Evolutionary conservation across 2,888 invertebrate species (phyloP).

Genomic region (Pseudolycoriella hygida): DNA sequence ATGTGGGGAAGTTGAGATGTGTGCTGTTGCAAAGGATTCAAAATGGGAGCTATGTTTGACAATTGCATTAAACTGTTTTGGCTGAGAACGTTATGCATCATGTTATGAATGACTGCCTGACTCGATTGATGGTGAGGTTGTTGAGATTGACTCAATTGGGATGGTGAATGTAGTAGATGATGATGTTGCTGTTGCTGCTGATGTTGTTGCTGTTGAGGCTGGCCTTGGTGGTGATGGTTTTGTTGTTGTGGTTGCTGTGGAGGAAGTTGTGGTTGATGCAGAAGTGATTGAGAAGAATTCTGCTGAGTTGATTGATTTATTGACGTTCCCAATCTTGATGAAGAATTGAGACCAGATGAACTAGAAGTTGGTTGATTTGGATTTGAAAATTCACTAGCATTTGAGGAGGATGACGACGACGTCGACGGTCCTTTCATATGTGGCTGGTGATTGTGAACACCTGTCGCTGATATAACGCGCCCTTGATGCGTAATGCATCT

Average conservation of each 20-base stretch:
- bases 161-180: slow-evolving; percentile 9
- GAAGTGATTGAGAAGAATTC: slow-evolving; percentile 2
- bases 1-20: slow-evolving; percentile 9
- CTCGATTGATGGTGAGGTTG: slow-evolving; percentile 10
- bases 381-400: not conserved
- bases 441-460: slow-evolving; percentile 28
- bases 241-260: slow-evolving; percentile 10
- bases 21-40: slow-evolving; percentile 12
- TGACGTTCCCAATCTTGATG: slow-evolving; percentile 11
- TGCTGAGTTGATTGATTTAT: slow-evolving; percentile 9
- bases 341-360: slow-evolving; percentile 1
- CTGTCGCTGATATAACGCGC: slow-evolving; percentile 28
- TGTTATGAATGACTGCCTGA: slow-evolving; percentile 16
- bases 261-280: slow-evolving; percentile 8
- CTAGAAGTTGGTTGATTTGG: not conserved
- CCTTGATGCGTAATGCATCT: slow-evolving; percentile 30
- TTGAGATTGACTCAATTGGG: slow-evolving; percentile 14
- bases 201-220: slow-evolving; percentile 13
- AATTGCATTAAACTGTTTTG: slow-evolving; percentile 22
- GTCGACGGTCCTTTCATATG: slow-evolving; percentile 21
- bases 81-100: slow-evolving; percentile 22
- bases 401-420: not conserved
- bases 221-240: slow-evolving; percentile 9
- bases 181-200: slow-evolving; percentile 9
- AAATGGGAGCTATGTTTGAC: slow-evolving; percentile 17